Percentiles rank a stretch among this genome's conserved stretches.
These are phyloP conservation scores for Idaea aversata DNA, from an alignment of 2,888 invertebrate genomes.

Conservation along the genomic window DNA sequence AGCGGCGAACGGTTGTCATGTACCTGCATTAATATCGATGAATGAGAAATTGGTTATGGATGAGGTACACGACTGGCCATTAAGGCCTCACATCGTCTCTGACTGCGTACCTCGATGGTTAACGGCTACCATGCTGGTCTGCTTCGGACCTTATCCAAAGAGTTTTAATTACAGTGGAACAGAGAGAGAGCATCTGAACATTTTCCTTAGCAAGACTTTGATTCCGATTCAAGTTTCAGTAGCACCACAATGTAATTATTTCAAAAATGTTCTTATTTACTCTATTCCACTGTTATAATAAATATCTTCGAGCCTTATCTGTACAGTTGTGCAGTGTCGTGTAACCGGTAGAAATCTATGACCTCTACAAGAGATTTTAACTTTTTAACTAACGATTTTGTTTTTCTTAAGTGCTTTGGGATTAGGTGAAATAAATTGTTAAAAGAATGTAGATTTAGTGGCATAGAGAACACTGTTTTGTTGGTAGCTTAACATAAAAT, in stretches of 20 bases:
- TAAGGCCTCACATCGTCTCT: slow-evolving; percentile 59
- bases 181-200: background rate
- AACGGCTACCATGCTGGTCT: slow-evolving; percentile 65
- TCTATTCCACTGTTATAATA: background rate
- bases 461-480: background rate
- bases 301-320: background rate
- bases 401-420: background rate
- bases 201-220: background rate
- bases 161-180: background rate
- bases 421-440: background rate
- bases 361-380: background rate
- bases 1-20: slow-evolving; percentile 72
- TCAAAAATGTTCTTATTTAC: background rate
- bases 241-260: background rate
- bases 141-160: slow-evolving; percentile 57
- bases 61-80: slow-evolving; percentile 74
- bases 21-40: slow-evolving; percentile 77
- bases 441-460: background rate
- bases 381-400: slow-evolving; percentile 1
- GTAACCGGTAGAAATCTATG: slow-evolving; percentile 1
- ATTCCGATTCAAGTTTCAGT: background rate
- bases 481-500: background rate
- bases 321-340: background rate
- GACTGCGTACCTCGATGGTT: slow-evolving; percentile 42
- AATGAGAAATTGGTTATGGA: slow-evolving; percentile 80